Evolutionary conservation across 2,797 vertebrate species (phyloP).

Genomic region (Neomorphus geoffroyi): DNA sequence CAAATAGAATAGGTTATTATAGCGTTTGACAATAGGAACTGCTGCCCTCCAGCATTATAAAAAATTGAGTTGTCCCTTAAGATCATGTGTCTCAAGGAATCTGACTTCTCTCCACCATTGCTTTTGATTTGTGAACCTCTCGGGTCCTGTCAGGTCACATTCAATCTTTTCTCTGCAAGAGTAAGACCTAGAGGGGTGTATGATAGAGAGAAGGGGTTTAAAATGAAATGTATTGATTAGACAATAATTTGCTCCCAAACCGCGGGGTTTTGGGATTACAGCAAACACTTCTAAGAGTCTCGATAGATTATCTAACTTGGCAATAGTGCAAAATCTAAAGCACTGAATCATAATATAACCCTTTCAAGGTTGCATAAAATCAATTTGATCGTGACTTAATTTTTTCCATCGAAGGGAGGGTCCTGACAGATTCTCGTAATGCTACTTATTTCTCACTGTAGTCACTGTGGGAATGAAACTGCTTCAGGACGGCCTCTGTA

Average conservation of each 20-base stretch:
- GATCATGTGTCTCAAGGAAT: not conserved
- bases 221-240: conserved; percentile 65
- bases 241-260: conserved; percentile 57
- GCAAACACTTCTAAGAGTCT: not conserved
- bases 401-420: not conserved
- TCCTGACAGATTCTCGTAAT: not conserved
- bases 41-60: not conserved
- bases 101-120: not conserved
- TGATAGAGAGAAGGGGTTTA: conserved; percentile 50
- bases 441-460: not conserved
- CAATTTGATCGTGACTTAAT: not conserved
- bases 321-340: conserved; percentile 4
- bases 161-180: conserved; percentile 53
- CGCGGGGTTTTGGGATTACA: conserved; percentile 36
- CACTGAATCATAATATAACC: not conserved
- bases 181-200: conserved; percentile 21
- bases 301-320: conserved; percentile 33
- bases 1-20: not conserved
- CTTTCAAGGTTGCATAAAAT: conserved; percentile 38
- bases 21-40: not conserved
- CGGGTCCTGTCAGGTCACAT: conserved; percentile 41
- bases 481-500: not conserved
- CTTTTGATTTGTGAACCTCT: conserved; percentile 53
- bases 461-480: not conserved
- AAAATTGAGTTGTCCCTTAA: not conserved